Conservation (phyloP, 1,140 invertebrate species). For the Bombus picipes region DNA sequence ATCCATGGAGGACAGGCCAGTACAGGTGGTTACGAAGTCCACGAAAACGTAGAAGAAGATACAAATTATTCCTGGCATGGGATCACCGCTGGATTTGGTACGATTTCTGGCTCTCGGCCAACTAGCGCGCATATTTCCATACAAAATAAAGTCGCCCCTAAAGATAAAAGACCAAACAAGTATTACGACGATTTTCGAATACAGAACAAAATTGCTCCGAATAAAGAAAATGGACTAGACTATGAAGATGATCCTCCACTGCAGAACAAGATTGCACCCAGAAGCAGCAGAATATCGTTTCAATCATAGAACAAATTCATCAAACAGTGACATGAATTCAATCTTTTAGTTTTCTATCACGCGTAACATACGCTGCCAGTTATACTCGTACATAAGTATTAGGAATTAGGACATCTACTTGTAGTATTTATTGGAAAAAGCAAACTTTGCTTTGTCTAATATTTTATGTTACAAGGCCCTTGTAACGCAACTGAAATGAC, state of each 20-base stretch:
- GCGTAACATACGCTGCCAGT: too few relatives aligned
- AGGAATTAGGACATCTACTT: too few relatives aligned
- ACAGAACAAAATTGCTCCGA: slow-evolving; percentile 42
- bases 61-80: slow-evolving; percentile 57
- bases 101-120: slow-evolving; percentile 25
- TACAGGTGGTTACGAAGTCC: slow-evolving; percentile 62
- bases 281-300: slow-evolving; percentile 41
- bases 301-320: background rate
- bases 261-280: slow-evolving; percentile 68
- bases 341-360: background rate
- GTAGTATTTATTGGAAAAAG: too few relatives aligned
- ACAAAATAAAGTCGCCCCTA: slow-evolving; percentile 72
- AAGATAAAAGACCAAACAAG: slow-evolving; percentile 7
- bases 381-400: too few relatives aligned
- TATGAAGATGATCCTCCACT: slow-evolving; percentile 35
- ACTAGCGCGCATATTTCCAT: slow-evolving; percentile 29
- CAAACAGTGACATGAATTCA: too few relatives aligned
- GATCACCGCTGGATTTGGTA: slow-evolving; percentile 58
- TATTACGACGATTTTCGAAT: background rate
- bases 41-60: slow-evolving; percentile 68
- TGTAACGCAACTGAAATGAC: too few relatives aligned
- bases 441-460: too few relatives aligned
- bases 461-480: too few relatives aligned
- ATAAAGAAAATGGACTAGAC: background rate
- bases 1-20: slow-evolving; percentile 28